Base-by-base conservation (phyloP, 1,140 invertebrate species). In the Araneus ventricosus region DNA sequence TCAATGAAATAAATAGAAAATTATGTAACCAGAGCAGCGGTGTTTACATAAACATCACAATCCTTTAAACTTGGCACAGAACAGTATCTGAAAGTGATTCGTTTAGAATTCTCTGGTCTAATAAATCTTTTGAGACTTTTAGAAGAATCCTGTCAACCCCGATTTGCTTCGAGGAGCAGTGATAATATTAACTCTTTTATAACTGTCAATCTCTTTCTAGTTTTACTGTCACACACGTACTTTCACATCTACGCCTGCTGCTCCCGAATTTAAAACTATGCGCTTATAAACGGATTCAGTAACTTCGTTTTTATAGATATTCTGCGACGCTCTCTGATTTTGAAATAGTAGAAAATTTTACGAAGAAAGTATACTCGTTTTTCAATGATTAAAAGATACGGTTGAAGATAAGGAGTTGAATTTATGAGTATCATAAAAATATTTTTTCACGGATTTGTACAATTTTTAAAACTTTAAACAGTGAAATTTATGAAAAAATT, bases 51-150 rank as follows among this genome's bases (percentile, higher is more conserved):
- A 37, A 30, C 70, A 75, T 75, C 70, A 75, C 70, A 75, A 75
- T 34, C 30, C 30, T 30, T 5, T 20, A 37, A 75, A 75, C 27
- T 75, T 20, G 10, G 20, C 30, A 75, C 14, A 75, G 22, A 75
- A 37, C 14, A 34, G 30, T 75, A 27, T 52, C 82, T 45, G 82
- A 84, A 84, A 84, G 82, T 84, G 82, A 84, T 52, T 84, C 82
- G 8, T 57, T 84, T 84, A 52, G 39, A 57, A n/a, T 30, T 84
- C 7, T 84, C 24, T 84, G 82, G 82, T 84, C 82, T 84, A 27
- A 84, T 84, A 84, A 84, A 75, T 75, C 70, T 84, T 84, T 84
- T 57, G 41, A 84, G 45, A 84, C 45, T 52, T 57, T 27, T 84
- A 22, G 82, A 84, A 84, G 82, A 41, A 52, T 57, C 82, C 45